These are phyloP conservation scores for Myotis daubentonii DNA, from an alignment of 2,797 vertebrate species.

Conservation along the genomic window DNA sequence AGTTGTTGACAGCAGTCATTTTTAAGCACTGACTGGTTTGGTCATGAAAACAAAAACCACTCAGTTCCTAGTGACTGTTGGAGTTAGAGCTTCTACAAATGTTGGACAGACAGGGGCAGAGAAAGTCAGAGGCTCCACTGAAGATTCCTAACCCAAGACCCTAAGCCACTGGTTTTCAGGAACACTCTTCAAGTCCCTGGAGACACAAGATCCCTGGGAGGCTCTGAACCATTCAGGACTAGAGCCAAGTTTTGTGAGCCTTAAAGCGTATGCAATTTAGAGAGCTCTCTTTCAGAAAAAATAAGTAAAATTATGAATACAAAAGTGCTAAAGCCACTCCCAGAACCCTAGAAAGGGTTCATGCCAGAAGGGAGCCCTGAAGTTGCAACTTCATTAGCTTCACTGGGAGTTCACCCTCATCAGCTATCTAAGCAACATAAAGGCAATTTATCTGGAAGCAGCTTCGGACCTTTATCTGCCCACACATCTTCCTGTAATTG, in stretches of 20 bases:
- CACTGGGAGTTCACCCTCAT: rapidly evolving
- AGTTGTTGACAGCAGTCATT: not conserved
- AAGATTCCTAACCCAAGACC: not conserved
- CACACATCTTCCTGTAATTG: not conserved
- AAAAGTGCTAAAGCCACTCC: not conserved
- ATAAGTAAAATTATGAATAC: not conserved
- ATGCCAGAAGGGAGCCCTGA: not conserved
- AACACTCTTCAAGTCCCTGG: not conserved
- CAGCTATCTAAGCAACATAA: not conserved
- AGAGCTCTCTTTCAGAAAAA: not conserved
- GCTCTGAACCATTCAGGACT: not conserved
- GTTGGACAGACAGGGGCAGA: not conserved
- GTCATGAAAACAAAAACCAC: constrained; percentile 38
- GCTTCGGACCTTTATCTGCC: not conserved
- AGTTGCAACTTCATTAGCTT: not conserved
- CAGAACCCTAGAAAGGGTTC: not conserved
- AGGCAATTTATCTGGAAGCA: not conserved
- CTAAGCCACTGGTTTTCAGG: not conserved
- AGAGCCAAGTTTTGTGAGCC: not conserved
- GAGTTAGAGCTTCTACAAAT: not conserved
- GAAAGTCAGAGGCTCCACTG: not conserved
- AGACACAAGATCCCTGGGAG: not conserved
- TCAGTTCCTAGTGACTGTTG: not conserved
- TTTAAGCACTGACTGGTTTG: constrained; percentile 32
- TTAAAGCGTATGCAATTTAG: not conserved